Evolutionary conservation across 2,113 vertebrate species (phyloP).

Genomic region (Seriola rivoliana): DNA sequence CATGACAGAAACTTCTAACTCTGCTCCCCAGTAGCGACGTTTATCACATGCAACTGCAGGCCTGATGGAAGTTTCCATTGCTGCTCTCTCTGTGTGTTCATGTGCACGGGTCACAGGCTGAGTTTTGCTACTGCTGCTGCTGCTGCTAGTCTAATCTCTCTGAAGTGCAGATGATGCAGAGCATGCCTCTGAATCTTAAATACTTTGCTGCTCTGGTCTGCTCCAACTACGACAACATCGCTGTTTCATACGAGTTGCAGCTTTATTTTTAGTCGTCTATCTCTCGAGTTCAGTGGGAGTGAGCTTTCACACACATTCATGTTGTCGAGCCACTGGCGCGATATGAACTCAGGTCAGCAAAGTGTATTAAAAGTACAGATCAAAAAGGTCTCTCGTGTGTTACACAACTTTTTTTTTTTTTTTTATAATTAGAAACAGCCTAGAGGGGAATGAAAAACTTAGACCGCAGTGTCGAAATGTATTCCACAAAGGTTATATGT

Average conservation of each 20-base stretch:
- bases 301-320: neutral
- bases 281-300: neutral
- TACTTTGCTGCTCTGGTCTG: conserved; percentile 10
- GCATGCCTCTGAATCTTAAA: conserved; percentile 45
- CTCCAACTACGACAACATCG: conserved; percentile 29
- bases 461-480: neutral
- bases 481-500: conserved; percentile 4
- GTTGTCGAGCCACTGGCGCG: neutral
- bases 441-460: neutral
- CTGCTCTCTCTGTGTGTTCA: conserved; percentile 22
- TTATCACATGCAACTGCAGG: conserved; percentile 14
- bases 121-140: conserved; percentile 6
- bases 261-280: conserved; percentile 37
- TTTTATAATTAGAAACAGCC: neutral
- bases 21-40: conserved; percentile 12
- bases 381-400: neutral
- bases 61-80: conserved; percentile 54
- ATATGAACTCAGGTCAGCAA: conserved; percentile 3
- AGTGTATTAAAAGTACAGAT: neutral
- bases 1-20: neutral
- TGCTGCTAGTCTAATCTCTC: conserved; percentile 35
- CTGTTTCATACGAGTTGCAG: conserved; percentile 24
- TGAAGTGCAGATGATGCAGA: conserved; percentile 46
- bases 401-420: neutral
- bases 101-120: conserved; percentile 5